A percentile compares a stretch with the other conserved stretches of the same genome.
Evolutionary conservation across 2,888 invertebrate species (phyloP).

Genomic region (Diarsia dahlii): DNA sequence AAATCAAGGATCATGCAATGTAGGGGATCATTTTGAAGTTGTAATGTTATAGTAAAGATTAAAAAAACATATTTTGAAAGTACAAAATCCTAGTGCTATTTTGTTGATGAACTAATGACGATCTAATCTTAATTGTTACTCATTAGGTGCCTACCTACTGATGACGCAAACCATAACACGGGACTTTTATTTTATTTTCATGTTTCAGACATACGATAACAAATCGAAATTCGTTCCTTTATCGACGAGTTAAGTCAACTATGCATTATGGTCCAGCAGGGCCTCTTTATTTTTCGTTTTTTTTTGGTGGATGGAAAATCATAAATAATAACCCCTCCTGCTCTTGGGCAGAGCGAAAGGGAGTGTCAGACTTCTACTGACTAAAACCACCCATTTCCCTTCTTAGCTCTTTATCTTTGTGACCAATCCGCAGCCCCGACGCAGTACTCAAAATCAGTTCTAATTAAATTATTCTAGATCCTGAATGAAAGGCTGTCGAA

Average conservation of each 20-base stretch:
- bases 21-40: slow-evolving; percentile 1
- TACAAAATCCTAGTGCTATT: neutral
- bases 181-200: slow-evolving; percentile 1
- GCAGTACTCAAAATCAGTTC: neutral
- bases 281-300: neutral
- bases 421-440: too few relatives aligned
- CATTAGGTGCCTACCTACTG: neutral
- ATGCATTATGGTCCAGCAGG: neutral
- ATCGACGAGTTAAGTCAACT: neutral
- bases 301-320: too few relatives aligned
- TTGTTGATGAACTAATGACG: neutral
- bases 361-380: too few relatives aligned
- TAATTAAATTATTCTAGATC: neutral
- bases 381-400: too few relatives aligned
- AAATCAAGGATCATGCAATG: neutral
- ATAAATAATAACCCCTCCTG: too few relatives aligned
- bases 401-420: too few relatives aligned
- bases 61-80: neutral
- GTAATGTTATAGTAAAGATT: slow-evolving; percentile 21
- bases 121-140: slow-evolving; percentile 14
- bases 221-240: neutral
- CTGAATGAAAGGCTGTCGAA: neutral
- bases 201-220: neutral
- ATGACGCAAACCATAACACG: neutral
- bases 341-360: too few relatives aligned